Conservation (phyloP, 2,797 vertebrate genomes). For the Spinus pinus region DNA sequence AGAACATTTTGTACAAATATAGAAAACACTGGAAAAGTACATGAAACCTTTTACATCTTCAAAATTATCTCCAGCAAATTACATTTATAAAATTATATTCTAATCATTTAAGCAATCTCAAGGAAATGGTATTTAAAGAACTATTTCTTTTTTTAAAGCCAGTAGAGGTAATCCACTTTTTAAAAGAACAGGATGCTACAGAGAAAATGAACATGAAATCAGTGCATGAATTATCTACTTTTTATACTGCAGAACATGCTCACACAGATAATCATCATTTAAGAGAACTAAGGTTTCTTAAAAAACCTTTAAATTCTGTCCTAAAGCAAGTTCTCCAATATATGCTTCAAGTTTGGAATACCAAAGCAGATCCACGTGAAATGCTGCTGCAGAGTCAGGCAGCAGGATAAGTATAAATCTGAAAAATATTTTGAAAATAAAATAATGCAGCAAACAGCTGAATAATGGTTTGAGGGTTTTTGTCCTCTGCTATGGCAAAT, state of each 20-base stretch:
- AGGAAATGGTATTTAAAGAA: background rate
- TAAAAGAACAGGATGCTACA: background rate
- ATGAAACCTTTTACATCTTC: background rate
- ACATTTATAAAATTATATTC: background rate
- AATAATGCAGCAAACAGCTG: background rate
- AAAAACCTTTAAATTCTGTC: background rate
- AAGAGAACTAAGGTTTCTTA: background rate
- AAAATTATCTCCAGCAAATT: background rate
- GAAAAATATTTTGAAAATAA: background rate
- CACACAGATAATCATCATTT: background rate
- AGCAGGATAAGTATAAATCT: background rate
- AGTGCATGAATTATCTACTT: background rate
- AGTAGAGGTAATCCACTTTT: background rate
- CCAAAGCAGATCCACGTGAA: background rate
- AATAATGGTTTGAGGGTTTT: background rate
- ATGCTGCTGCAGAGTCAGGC: background rate
- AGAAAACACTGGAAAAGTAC: background rate
- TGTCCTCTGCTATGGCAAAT: background rate
- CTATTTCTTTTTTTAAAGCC: background rate
- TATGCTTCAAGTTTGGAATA: rapidly evolving
- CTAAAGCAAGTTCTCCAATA: background rate
- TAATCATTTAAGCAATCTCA: background rate
- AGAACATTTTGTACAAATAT: background rate
- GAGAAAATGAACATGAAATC: background rate
- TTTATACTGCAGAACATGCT: background rate